These are phyloP conservation scores for Nothocercus nigrocapillus DNA, from an alignment of 2,113 vertebrate genomes.

Conservation along the genomic window DNA sequence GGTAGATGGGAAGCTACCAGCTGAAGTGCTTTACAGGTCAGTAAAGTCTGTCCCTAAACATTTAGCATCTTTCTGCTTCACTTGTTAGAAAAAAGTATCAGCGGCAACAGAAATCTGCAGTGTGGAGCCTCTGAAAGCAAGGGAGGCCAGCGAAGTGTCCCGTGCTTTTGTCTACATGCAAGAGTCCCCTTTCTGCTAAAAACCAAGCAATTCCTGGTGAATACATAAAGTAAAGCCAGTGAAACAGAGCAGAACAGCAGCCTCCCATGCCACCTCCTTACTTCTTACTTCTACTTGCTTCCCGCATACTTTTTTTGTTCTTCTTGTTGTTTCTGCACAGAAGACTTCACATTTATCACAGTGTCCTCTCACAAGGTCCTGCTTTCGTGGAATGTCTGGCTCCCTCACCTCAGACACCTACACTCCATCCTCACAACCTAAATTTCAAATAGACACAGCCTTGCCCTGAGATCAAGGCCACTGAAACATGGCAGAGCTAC, in stretches of 20 bases:
- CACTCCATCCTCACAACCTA: not conserved
- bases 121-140: not conserved
- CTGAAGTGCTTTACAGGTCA: not conserved
- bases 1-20: not conserved
- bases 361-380: not conserved
- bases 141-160: not conserved
- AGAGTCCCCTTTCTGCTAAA: not conserved
- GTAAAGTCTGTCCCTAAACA: not conserved
- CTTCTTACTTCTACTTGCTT: not conserved
- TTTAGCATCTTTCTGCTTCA: not conserved
- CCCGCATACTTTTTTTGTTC: not conserved
- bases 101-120: not conserved
- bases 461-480: accelerated
- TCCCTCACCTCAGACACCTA: not conserved
- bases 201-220: not conserved
- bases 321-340: not conserved
- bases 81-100: not conserved
- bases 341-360: not conserved
- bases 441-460: not conserved
- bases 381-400: not conserved
- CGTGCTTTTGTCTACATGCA: not conserved
- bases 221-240: not conserved
- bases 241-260: not conserved
- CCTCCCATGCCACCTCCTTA: not conserved
- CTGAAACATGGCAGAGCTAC: not conserved